phyloP scores from a whole-genome alignment of 2,113 vertebrate genomes.

The Microtus ochrogaster region DNA sequence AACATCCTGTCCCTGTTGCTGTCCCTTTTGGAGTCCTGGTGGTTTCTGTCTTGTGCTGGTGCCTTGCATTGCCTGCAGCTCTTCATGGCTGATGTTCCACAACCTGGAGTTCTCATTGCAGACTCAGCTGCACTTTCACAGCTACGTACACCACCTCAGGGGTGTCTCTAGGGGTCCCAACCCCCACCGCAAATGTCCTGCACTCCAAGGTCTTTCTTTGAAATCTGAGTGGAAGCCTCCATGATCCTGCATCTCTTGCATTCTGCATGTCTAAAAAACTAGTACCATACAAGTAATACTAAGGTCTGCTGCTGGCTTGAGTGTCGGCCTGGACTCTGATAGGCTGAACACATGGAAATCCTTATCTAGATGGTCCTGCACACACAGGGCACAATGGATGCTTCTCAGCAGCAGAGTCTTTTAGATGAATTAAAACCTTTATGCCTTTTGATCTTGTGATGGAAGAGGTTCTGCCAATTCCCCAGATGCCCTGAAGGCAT shows the following conservation, averaged over 20 bases:
- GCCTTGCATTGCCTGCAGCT: neutral
- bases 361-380: no score
- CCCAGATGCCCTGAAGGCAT: neutral
- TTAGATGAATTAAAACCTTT: neutral
- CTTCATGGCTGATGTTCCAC: neutral
- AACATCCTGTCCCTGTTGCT: no score
- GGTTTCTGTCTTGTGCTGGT: neutral
- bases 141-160: neutral
- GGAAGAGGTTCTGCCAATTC: neutral
- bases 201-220: neutral
- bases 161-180: neutral
- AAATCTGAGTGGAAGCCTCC: neutral
- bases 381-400: no score
- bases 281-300: neutral
- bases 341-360: neutral
- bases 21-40: neutral
- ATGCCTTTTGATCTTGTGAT: no score
- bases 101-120: neutral
- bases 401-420: neutral
- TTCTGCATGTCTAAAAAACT: neutral
- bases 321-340: no score
- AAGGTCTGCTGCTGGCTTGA: neutral
- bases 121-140: neutral
- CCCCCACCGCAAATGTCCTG: neutral
- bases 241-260: neutral